Conservation (phyloP, 1,140 invertebrate species). For the Zophobas morio region DNA sequence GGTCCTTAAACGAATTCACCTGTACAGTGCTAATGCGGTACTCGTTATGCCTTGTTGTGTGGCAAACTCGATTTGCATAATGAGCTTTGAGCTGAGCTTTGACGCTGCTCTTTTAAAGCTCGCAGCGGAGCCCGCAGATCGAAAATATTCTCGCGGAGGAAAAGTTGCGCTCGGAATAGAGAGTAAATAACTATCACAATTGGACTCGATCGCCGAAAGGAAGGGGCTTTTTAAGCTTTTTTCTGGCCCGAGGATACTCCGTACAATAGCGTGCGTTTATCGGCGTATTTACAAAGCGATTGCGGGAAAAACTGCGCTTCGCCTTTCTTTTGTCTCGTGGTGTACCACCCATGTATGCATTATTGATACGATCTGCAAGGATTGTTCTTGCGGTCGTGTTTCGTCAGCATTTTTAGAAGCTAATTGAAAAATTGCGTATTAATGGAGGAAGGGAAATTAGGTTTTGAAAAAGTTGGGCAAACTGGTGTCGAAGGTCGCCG, state of each 20-base stretch:
- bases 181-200: slow-evolving; percentile 39
- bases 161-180: slow-evolving; percentile 17
- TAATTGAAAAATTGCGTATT: slow-evolving; percentile 42
- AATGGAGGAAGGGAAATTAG: slow-evolving; percentile 29
- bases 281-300: slow-evolving; percentile 17
- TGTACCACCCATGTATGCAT: slow-evolving; percentile 18
- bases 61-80: slow-evolving; percentile 51
- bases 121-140: slow-evolving; percentile 10
- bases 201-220: slow-evolving; percentile 32
- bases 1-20: slow-evolving; percentile 48
- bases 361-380: slow-evolving; percentile 1
- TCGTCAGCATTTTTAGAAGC: background rate
- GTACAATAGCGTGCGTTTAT: background rate
- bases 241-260: background rate
- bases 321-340: background rate
- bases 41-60: slow-evolving; percentile 49
- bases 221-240: slow-evolving; percentile 7
- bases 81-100: slow-evolving; percentile 44
- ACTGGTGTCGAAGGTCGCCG: slow-evolving; percentile 23
- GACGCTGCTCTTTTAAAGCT: slow-evolving; percentile 25
- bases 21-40: slow-evolving; percentile 48
- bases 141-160: background rate
- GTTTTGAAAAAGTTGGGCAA: slow-evolving; percentile 28
- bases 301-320: background rate
- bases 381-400: slow-evolving; percentile 1